Percentiles rank a stretch among this genome's conserved stretches.
phyloP scores from a whole-genome alignment of 2,888 invertebrate species.

The Callyntrura sp. region DNA sequence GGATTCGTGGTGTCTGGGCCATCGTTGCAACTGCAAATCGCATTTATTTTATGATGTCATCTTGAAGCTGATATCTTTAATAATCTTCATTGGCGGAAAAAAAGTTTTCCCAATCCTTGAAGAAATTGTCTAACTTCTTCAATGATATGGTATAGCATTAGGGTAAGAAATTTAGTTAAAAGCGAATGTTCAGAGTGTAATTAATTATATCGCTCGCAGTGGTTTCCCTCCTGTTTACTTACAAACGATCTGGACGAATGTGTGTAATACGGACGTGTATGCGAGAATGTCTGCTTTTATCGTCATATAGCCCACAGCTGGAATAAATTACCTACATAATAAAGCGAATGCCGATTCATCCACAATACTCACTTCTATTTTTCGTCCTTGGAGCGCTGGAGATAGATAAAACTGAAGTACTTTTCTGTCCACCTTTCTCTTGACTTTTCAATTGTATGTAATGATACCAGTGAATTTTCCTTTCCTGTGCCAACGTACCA shows the following conservation, averaged over 20 bases:
- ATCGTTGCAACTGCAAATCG: too few relatives aligned
- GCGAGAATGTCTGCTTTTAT: not conserved
- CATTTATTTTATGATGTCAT: too few relatives aligned
- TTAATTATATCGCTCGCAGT: conserved; percentile 54
- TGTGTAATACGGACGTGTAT: not conserved
- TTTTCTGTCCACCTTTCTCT: conserved; percentile 1
- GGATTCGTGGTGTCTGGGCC: too few relatives aligned
- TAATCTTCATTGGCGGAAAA: conserved; percentile 47
- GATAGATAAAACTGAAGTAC: not conserved
- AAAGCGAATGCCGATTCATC: conserved; percentile 60
- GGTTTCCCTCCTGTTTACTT: not conserved
- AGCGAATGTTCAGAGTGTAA: conserved; percentile 35
- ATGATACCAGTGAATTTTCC: not conserved
- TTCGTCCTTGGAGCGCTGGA: conserved; percentile 2
- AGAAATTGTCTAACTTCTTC: conserved; percentile 41
- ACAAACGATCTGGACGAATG: too few relatives aligned
- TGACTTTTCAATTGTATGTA: not conserved
- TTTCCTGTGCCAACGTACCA: conserved; percentile 5
- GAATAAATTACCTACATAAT: conserved; percentile 57
- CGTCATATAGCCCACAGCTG: conserved; percentile 45
- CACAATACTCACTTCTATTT: conserved; percentile 1
- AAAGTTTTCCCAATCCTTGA: conserved; percentile 35
- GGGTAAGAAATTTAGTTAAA: conserved; percentile 53
- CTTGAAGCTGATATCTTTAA: not conserved
- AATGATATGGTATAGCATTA: conserved; percentile 26